Conservation (phyloP, 2,888 invertebrate genomes). For the Phaedon cochleariae region DNA sequence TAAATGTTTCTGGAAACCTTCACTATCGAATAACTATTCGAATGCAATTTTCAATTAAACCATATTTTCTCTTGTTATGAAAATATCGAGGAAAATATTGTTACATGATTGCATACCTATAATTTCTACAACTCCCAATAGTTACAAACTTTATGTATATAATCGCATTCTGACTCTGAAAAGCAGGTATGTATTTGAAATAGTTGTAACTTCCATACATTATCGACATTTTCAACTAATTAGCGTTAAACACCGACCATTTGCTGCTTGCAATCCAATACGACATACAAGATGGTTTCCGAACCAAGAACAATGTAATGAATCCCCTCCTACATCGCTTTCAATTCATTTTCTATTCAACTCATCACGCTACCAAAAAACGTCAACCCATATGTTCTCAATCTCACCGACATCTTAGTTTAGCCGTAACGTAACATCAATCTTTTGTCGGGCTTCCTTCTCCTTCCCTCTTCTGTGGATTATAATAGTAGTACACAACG, state of each 20-base stretch:
- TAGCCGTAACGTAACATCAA: constrained; percentile 42
- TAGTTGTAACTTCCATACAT: too few relatives aligned
- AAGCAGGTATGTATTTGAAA: too few relatives aligned
- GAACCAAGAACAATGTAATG: not conserved
- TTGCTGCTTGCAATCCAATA: not conserved
- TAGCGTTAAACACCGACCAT: not conserved
- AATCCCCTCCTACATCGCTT: not conserved
- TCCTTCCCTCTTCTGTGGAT: not conserved
- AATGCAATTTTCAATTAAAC: too few relatives aligned
- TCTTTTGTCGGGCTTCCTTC: constrained; percentile 21
- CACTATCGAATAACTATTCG: too few relatives aligned
- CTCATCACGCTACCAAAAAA: constrained; percentile 31
- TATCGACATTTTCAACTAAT: too few relatives aligned
- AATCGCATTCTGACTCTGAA: too few relatives aligned
- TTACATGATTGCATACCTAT: too few relatives aligned
- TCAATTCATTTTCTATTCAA: not conserved
- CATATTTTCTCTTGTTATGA: too few relatives aligned
- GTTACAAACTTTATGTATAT: too few relatives aligned
- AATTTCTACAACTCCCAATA: too few relatives aligned
- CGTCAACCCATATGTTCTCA: constrained; percentile 49
- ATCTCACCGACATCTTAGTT: constrained; percentile 39
- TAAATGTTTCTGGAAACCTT: too few relatives aligned
- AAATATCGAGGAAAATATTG: too few relatives aligned
- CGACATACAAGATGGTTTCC: not conserved
- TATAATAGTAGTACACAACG: not conserved